phyloP scores from a whole-genome alignment of 2,797 vertebrate genomes.

The Trichosurus vulpecula region DNA sequence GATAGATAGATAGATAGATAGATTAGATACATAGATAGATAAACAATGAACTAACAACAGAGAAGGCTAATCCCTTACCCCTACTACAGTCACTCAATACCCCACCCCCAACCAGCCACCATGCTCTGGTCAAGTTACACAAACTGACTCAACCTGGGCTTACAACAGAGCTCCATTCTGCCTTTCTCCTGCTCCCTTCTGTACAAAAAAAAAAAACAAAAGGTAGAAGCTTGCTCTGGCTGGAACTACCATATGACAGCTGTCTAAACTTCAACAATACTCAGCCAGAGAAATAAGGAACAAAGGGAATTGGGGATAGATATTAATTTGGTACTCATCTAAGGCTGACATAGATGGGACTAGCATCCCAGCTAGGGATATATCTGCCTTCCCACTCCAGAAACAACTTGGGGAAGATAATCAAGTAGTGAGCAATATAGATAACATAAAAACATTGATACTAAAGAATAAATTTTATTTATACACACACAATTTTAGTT shows the following conservation, averaged over 20 bases:
- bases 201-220: neutral
- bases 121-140: neutral
- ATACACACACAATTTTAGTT: too few relatives aligned
- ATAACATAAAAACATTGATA: neutral
- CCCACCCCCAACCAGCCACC: neutral
- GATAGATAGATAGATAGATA: too few relatives aligned
- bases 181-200: neutral
- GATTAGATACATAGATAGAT: too few relatives aligned
- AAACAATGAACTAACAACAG: neutral
- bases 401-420: neutral
- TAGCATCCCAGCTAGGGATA: neutral
- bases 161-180: neutral
- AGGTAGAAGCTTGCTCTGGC: neutral
- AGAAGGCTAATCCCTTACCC: neutral
- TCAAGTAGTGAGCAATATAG: neutral
- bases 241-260: neutral
- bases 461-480: neutral
- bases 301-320: neutral
- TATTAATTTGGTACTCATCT: neutral
- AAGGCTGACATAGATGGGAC: neutral
- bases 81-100: neutral
- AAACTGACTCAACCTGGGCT: neutral
- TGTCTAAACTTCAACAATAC: neutral
- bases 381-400: neutral
- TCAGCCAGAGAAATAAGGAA: neutral